Base-by-base conservation (phyloP, 2,797 vertebrate species). In the Sebastes flavidus region DNA sequence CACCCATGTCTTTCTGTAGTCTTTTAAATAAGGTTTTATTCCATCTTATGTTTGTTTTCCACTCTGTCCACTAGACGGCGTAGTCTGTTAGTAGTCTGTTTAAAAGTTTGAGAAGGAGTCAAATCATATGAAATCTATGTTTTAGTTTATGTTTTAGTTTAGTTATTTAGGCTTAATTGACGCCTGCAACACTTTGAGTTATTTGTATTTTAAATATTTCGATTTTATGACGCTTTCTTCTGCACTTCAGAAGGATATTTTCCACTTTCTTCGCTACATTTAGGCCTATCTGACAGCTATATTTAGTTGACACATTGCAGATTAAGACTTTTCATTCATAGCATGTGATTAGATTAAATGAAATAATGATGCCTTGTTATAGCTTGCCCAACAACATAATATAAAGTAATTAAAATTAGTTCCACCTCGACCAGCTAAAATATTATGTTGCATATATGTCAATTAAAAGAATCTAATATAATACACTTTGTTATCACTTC, bases 61-160 rank as follows among this genome's bases (percentile, higher is more conserved):
- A 7, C 4, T n/a, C 7, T 55, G 73, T 65, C 78, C 88, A 72
- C 82, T 52, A 86, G 89, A 58, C 77, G 82, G 63, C 63, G 46
- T 38, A 42, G 6, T 18, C 12, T 3, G 20, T 24, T 32, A 22
- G 9, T 13, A 27, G 14, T 73, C n/a, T 24, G 25, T 5, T 20
- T 10, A 68, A 68, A 34, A 1, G 27, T 49, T 72, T 38, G 14
- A 13, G 2, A 46, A 38, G 29, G 20, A 54, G 42, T 18, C 36
- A 29, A 66, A 46, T 25, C 6, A 13, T 10, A 46, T 30, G 13
- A 20, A 52, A 30, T 49, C 18, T 42, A 36, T 12, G 46, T 49
- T 49, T 8, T 49, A 49, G 18, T 49, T 20, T 49, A 49, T 49
- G 6, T 16, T 42, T 16, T 42, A 42, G 38, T 42, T 42, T 42